Conservation (phyloP, 2,797 vertebrate species). For the Nasua narica region DNA sequence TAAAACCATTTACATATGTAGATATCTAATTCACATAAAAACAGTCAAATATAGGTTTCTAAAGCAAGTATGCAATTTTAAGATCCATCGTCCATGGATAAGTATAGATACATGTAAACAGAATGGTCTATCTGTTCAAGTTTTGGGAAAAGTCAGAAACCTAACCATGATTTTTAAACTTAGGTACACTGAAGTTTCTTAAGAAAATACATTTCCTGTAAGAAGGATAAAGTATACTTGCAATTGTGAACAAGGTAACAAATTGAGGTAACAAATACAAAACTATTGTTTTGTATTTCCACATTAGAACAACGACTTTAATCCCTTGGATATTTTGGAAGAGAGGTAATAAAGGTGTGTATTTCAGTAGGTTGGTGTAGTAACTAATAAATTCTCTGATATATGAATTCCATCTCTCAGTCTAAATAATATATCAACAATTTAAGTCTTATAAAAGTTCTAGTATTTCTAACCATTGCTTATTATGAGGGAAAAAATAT, state of each 20-base stretch:
- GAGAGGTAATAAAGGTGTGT: neutral
- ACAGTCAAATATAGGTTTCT: neutral
- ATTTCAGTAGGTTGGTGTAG: neutral
- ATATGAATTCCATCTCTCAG: neutral
- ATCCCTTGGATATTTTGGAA: neutral
- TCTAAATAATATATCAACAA: neutral
- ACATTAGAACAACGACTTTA: neutral
- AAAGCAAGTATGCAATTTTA: slow-evolving; percentile 22
- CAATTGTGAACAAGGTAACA: neutral
- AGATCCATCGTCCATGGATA: neutral
- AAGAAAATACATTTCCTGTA: slow-evolving; percentile 19
- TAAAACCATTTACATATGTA: neutral
- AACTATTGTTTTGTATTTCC: neutral
- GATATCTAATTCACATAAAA: neutral
- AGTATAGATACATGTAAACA: neutral
- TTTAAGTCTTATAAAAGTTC: neutral
- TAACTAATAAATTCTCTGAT: neutral
- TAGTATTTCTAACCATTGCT: neutral
- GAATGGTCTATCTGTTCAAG: neutral
- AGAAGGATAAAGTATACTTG: neutral
- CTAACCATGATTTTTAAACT: neutral
- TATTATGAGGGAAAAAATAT: neutral
- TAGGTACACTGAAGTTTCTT: neutral
- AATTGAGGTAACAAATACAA: neutral
- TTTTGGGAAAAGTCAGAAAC: neutral